Evolutionary conservation across 2,113 vertebrate species (phyloP).

Genomic region (Callorhinus ursinus): DNA sequence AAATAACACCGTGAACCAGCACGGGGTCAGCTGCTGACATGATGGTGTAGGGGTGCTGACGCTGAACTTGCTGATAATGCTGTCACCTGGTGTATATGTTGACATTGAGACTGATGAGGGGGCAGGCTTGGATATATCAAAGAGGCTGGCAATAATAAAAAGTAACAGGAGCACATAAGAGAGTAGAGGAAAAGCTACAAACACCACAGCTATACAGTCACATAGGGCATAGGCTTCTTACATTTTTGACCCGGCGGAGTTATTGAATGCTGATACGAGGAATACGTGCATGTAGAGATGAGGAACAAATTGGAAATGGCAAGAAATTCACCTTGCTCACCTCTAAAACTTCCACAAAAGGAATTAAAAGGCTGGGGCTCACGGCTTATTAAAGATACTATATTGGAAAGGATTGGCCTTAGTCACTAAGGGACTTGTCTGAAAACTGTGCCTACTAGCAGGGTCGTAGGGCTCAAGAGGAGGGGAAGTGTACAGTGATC

Average conservation of each 20-base stretch:
- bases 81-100: conserved; percentile 49
- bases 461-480: background rate
- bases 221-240: background rate
- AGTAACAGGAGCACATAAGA: background rate
- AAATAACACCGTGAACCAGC: conserved; percentile 29
- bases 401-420: background rate
- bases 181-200: conserved; percentile 3
- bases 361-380: background rate
- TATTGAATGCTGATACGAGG: conserved; percentile 49
- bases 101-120: conserved; percentile 61
- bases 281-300: background rate
- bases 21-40: conserved; percentile 67
- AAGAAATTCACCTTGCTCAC: conserved; percentile 49
- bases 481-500: background rate
- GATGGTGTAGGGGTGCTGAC: background rate
- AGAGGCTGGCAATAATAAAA: conserved; percentile 38
- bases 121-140: background rate
- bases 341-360: conserved; percentile 3
- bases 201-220: background rate
- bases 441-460: background rate
- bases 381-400: conserved; percentile 38
- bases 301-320: conserved; percentile 30
- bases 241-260: conserved; percentile 44
- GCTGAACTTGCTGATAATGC: conserved; percentile 47
- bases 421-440: background rate